Base-by-base conservation (phyloP, 2,113 vertebrate species). In the Malaclemys terrapin region DNA sequence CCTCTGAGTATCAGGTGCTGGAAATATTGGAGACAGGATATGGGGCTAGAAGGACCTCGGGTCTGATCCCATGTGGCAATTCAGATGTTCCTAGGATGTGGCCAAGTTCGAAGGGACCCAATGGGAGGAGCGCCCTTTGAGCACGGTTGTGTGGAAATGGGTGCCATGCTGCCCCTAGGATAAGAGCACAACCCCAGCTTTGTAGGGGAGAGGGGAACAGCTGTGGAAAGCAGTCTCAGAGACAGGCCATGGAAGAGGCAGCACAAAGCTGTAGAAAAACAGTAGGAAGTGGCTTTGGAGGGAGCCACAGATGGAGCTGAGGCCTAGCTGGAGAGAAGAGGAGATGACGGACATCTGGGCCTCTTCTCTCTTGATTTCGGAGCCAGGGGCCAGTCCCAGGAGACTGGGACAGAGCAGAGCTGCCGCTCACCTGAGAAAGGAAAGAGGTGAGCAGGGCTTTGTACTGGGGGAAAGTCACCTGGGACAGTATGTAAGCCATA, bases 271-370 rank as follows among this genome's bases (percentile, higher is more conserved):
- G 89, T 92, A 91, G 92, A 90, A 57, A 87, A 95, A 85, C 97
- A 97, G 95, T 96, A 88, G 97, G 96, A 91, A 85, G 90, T 17
- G 1, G 76, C 6, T 17, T 17, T 65, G 62, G 31, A 65, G 31
- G 31, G 8, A 50, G 91, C 95, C 85, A 93, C 94, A 94, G 94
- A 95, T 85, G 91, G 96, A 96, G 94, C 87, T 89, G 95, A 94
- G 31, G 93, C 95, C 93, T 56, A 81, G 93, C 94, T 96, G 95
- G 93, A 96, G 90, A 89, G 96, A 93, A 96, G 92, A 92, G 96
- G 93, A 93, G 75, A 5, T 9, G 1, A 35, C 96, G 19, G 62
- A 89, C 93, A 93, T 96, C 95, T 95, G 91, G 96, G 95, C 89
- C 95, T 92, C 62, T 95, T 94, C 24, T 1, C 93, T 96, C 95